Percentiles rank a stretch among this genome's conserved stretches.
Conservation (phyloP, 1,140 invertebrate species). For the Phortica variegata region DNA sequence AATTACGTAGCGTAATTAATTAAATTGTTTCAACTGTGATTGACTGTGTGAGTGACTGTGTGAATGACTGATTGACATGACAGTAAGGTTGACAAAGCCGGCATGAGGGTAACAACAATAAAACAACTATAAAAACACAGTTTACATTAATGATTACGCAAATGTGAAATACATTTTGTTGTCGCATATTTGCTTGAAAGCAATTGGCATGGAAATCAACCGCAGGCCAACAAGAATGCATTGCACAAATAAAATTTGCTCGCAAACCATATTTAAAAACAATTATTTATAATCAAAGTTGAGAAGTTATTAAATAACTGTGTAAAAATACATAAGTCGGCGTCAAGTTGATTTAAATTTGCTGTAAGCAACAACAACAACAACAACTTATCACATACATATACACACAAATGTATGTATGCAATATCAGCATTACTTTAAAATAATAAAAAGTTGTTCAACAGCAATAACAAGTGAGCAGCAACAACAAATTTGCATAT, state of each 20-base stretch:
- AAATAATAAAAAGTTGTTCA: background rate
- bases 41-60: conserved; percentile 28
- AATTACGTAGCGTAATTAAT: conserved; percentile 47
- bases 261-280: background rate
- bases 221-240: background rate
- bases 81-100: conserved; percentile 17
- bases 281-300: too few species aligned
- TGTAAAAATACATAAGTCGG: too few species aligned
- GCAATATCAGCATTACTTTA: too few species aligned
- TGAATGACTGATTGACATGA: conserved; percentile 6
- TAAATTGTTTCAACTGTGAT: conserved; percentile 45
- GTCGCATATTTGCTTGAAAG: background rate
- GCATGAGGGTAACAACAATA: conserved; percentile 5
- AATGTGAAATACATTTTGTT: background rate
- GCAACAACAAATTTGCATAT: conserved; percentile 5
- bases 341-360: background rate
- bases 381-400: background rate
- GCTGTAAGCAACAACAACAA: background rate
- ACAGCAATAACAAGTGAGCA: background rate
- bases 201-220: too few species aligned
- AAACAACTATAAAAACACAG: background rate
- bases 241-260: background rate
- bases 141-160: conserved; percentile 32
- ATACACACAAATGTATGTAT: background rate
- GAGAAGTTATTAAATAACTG: too few species aligned